A percentile compares a stretch with the other conserved stretches of the same genome.
Conservation (phyloP, 2,113 vertebrate species). For the Platysteira castanea region DNA sequence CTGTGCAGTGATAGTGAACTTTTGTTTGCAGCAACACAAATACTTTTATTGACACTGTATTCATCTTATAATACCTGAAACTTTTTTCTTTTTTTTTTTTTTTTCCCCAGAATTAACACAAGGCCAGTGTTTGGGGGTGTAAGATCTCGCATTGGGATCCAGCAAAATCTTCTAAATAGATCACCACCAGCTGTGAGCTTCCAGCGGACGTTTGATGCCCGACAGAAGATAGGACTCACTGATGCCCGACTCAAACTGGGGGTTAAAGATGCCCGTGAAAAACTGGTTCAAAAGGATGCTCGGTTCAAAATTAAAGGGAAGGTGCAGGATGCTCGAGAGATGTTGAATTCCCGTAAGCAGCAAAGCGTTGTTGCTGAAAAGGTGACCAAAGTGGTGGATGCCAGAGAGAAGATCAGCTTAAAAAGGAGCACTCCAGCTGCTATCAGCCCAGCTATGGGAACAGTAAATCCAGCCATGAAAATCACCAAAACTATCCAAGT, state of each 20-base stretch:
- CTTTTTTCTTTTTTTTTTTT: background rate
- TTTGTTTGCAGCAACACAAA: background rate
- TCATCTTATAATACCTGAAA: background rate
- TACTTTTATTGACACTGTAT: background rate
- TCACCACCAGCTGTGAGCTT: slow-evolving; percentile 47
- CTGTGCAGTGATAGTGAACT: background rate
- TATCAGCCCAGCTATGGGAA: slow-evolving; percentile 60
- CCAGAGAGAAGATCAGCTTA: slow-evolving; percentile 90
- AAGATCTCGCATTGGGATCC: slow-evolving; percentile 71
- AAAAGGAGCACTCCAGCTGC: slow-evolving; percentile 82
- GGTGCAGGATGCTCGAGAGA: slow-evolving; percentile 91
- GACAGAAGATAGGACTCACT: slow-evolving; percentile 88
- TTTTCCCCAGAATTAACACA: slow-evolving; percentile 40
- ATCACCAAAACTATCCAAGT: slow-evolving; percentile 98
- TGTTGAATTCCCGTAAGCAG: slow-evolving; percentile 92
- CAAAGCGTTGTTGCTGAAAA: slow-evolving; percentile 69
- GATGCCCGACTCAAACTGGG: slow-evolving; percentile 89
- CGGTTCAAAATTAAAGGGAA: slow-evolving; percentile 90
- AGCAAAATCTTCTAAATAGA: slow-evolving; percentile 64
- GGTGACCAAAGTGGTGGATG: slow-evolving; percentile 84
- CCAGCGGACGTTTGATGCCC: slow-evolving; percentile 86
- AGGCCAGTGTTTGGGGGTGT: slow-evolving; percentile 70
- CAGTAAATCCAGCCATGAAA: slow-evolving; percentile 79
- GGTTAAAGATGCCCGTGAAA: slow-evolving; percentile 91
- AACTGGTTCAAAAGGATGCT: slow-evolving; percentile 89